These are phyloP conservation scores for Auanema freiburgensis DNA, from an alignment of 2,888 invertebrate genomes.

Conservation along the genomic window DNA sequence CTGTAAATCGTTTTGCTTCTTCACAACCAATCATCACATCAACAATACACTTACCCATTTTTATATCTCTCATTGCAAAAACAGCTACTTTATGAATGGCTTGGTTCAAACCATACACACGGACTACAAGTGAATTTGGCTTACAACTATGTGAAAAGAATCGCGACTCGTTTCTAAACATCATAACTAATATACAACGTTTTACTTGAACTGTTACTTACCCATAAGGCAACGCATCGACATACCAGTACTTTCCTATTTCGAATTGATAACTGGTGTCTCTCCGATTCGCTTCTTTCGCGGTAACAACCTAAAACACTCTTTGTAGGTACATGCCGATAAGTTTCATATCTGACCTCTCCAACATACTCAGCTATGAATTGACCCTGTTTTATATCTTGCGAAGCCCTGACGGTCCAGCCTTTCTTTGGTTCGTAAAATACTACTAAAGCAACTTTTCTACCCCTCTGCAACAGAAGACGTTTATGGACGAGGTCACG, in stretches of 20 bases:
- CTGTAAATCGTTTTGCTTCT: conserved; percentile 4
- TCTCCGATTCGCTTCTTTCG: not conserved
- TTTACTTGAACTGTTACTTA: not conserved
- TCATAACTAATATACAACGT: not conserved
- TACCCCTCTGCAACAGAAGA: conserved; percentile 9
- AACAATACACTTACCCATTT: not conserved
- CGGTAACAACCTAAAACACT: conserved; percentile 1
- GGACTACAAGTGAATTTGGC: not conserved
- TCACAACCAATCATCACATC: no score
- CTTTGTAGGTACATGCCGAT: not conserved
- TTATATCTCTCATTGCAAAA: conserved; percentile 1
- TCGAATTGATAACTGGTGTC: conserved; percentile 7
- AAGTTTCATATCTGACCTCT: not conserved
- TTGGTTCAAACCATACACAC: not conserved
- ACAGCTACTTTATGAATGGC: not conserved
- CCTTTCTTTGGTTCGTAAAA: conserved; percentile 12
- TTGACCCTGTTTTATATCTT: conserved; percentile 9
- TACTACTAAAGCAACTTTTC: conserved; percentile 9
- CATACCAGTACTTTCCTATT: not conserved
- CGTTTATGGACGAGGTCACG: not conserved
- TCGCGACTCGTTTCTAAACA: conserved; percentile 5
- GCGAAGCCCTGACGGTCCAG: conserved; percentile 11
- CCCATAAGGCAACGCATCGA: not conserved
- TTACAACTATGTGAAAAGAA: conserved; percentile 9
- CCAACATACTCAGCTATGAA: conserved; percentile 19